phyloP scores from a whole-genome alignment of 2,113 vertebrate species.

The Hucho hucho region DNA sequence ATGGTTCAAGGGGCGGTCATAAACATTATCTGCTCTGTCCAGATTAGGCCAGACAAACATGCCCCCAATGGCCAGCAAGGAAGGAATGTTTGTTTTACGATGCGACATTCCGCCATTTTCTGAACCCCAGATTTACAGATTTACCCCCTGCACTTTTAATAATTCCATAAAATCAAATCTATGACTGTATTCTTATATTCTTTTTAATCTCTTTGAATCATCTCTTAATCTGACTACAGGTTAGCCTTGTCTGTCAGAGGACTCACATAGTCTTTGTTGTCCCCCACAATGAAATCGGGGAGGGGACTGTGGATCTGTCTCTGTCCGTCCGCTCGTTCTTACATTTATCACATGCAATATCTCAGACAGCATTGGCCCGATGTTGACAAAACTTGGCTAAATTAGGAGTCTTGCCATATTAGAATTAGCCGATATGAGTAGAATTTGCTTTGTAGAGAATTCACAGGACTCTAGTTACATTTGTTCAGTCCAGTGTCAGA shows the following conservation, averaged over 20 bases:
- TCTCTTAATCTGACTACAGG: neutral
- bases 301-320: too few relatives aligned
- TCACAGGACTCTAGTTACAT: neutral
- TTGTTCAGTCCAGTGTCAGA: neutral
- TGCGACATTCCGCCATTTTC: conserved; percentile 53
- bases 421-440: too few relatives aligned
- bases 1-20: conserved; percentile 69
- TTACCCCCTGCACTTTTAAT: conserved; percentile 1
- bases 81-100: conserved; percentile 54
- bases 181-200: neutral
- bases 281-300: too few relatives aligned
- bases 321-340: too few relatives aligned
- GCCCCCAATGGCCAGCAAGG: conserved; percentile 36
- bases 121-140: conserved; percentile 29
- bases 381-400: too few relatives aligned
- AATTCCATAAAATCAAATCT: neutral
- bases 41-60: conserved; percentile 79
- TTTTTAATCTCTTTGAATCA: neutral
- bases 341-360: too few relatives aligned
- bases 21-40: conserved; percentile 74
- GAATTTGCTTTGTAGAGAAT: too few relatives aligned
- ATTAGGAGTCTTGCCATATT: too few relatives aligned
- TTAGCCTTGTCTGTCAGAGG: too few relatives aligned
- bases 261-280: neutral
- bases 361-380: too few relatives aligned